Evolutionary conservation across 2,888 invertebrate genomes (phyloP).

Genomic region (Eueremaeus valkanovi): DNA sequence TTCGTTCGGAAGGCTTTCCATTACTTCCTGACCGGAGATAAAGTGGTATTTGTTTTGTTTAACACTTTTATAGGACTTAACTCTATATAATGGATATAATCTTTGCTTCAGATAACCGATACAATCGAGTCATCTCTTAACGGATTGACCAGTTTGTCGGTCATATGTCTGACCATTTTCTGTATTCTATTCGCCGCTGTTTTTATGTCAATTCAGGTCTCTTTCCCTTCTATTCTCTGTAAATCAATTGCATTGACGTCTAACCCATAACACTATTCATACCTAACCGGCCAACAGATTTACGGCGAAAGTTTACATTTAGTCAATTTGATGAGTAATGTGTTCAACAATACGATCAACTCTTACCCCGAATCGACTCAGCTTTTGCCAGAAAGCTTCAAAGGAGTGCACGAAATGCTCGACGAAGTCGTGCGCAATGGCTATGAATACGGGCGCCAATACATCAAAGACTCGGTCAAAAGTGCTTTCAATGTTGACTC

Average conservation of each 20-base stretch:
- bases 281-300: slow-evolving; percentile 63
- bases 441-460: slow-evolving; percentile 84
- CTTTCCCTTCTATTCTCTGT: background rate
- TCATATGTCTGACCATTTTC: slow-evolving; percentile 30
- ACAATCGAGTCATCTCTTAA: slow-evolving; percentile 31
- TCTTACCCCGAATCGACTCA: slow-evolving; percentile 79
- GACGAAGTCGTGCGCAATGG: slow-evolving; percentile 89
- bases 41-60: slow-evolving; percentile 6
- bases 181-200: slow-evolving; percentile 18
- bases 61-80: background rate
- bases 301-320: slow-evolving; percentile 91
- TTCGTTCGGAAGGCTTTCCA: slow-evolving; percentile 5
- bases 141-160: background rate
- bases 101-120: slow-evolving; percentile 1
- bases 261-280: background rate
- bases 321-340: slow-evolving; percentile 78
- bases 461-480: slow-evolving; percentile 66
- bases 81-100: background rate
- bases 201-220: slow-evolving; percentile 25
- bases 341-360: slow-evolving; percentile 80
- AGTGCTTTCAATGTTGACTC: slow-evolving; percentile 71
- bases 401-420: slow-evolving; percentile 60
- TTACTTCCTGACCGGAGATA: slow-evolving; percentile 34
- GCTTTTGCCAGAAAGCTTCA: slow-evolving; percentile 77
- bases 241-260: background rate